Evolutionary conservation across 2,797 vertebrate species (phyloP).

Genomic region (Protonibea diacanthus): DNA sequence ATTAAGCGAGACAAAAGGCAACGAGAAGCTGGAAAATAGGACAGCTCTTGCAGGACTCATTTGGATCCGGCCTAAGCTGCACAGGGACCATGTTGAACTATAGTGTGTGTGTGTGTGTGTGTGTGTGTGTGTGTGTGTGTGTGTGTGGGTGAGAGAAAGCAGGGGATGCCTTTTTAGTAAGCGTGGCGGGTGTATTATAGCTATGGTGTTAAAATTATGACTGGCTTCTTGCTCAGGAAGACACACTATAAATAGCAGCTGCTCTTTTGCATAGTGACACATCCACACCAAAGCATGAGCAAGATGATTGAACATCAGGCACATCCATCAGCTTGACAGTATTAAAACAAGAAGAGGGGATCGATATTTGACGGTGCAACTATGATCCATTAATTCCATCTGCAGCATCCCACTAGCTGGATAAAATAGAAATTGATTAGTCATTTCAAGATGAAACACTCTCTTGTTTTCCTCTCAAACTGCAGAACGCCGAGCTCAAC

Average conservation of each 20-base stretch:
- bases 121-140: conserved; percentile 19
- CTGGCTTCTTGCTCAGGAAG: conserved; percentile 67
- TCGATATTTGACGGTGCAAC: conserved; percentile 53
- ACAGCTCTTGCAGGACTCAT: conserved; percentile 68
- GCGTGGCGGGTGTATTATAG: conserved; percentile 55
- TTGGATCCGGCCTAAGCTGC: conserved; percentile 65
- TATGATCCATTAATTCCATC: conserved; percentile 50
- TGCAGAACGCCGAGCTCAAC: conserved; percentile 25
- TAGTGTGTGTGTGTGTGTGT: conserved; percentile 24
- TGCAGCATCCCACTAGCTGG: conserved; percentile 11
- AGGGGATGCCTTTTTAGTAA: conserved; percentile 69
- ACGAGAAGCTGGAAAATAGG: conserved; percentile 73
- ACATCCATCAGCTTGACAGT: conserved; percentile 50
- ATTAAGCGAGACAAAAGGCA: conserved; percentile 74
- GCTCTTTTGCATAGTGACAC: conserved; percentile 74
- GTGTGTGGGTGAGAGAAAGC: conserved; percentile 23
- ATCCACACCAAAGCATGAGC: conserved; percentile 50
- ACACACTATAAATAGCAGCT: conserved; percentile 75
- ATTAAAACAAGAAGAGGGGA: conserved; percentile 30
- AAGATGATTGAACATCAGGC: conserved; percentile 33
- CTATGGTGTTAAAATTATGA: conserved; percentile 66
- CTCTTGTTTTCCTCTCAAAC: conserved; percentile 26
- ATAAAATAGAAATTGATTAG: conserved; percentile 46
- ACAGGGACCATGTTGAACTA: conserved; percentile 47
- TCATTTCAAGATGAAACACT: conserved; percentile 29